These are phyloP conservation scores for Cnemophilus loriae DNA, from an alignment of 2,113 vertebrate genomes.

Conservation along the genomic window DNA sequence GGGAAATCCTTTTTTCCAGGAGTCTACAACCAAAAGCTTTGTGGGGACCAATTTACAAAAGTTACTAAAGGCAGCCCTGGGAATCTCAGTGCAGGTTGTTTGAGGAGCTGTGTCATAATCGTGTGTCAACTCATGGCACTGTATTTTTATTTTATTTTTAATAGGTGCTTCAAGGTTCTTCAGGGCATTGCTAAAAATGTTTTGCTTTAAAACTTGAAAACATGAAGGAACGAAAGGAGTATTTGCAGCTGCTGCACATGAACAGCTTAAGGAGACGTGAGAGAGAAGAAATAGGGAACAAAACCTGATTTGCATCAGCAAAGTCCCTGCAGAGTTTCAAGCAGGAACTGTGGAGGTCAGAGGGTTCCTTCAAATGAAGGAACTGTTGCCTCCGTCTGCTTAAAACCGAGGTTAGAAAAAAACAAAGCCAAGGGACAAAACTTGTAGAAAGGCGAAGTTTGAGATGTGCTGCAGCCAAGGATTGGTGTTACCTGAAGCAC, in stretches of 20 bases:
- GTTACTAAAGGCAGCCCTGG: neutral
- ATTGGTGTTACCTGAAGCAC: neutral
- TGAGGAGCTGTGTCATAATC: neutral
- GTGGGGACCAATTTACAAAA: neutral
- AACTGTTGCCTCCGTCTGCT: neutral
- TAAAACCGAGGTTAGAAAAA: neutral
- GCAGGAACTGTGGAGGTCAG: neutral
- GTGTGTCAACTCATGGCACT: fast-evolving
- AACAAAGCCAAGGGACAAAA: neutral
- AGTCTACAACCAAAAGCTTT: neutral
- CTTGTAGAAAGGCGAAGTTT: neutral
- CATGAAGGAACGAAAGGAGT: neutral
- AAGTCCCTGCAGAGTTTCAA: neutral
- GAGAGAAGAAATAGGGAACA: neutral
- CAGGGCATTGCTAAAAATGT: neutral
- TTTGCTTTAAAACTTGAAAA: neutral
- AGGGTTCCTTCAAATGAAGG: neutral
- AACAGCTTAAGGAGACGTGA: neutral
- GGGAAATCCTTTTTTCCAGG: neutral
- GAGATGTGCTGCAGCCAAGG: neutral
- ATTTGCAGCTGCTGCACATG: neutral
- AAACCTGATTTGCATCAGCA: slow-evolving; percentile 3
- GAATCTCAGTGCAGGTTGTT: neutral
- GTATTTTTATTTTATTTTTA: neutral
- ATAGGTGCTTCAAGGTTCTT: neutral